Evolutionary conservation across 2,888 invertebrate genomes (phyloP).

Genomic region (Drosophila peninsularis): DNA sequence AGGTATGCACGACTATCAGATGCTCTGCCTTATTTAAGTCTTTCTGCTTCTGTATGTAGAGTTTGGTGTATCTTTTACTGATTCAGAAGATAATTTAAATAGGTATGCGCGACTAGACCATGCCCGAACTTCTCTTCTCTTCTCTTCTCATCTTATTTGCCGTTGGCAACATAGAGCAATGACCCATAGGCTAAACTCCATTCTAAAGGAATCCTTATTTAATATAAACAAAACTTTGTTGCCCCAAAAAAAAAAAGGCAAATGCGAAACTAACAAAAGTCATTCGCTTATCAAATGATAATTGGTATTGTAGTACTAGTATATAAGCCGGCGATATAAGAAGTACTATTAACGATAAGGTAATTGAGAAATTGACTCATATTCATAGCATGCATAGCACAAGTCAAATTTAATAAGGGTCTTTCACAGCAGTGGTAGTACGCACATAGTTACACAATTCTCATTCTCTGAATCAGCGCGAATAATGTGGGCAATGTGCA

Average conservation of each 20-base stretch:
- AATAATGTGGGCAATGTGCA: conserved; percentile 17
- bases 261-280: background rate
- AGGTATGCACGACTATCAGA: background rate
- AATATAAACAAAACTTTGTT: background rate
- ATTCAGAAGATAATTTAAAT: too few relatives aligned
- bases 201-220: too few relatives aligned
- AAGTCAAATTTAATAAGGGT: conserved; percentile 20
- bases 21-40: too few relatives aligned
- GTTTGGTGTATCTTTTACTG: too few relatives aligned
- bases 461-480: conserved; percentile 26
- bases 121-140: too few relatives aligned
- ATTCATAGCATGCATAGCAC: background rate
- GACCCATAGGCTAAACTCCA: too few relatives aligned
- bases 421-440: background rate
- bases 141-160: too few relatives aligned
- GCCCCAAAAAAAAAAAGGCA: background rate
- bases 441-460: conserved; percentile 1
- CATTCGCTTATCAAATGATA: conserved; percentile 18
- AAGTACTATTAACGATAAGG: conserved; percentile 15
- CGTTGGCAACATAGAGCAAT: too few relatives aligned
- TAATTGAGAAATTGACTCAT: conserved; percentile 16
- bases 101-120: too few relatives aligned
- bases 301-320: conserved; percentile 10
- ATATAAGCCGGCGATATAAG: conserved; percentile 7
- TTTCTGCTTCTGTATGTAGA: too few relatives aligned